Conservation (phyloP, 2,113 vertebrate species). For the Cavia aperea region DNA sequence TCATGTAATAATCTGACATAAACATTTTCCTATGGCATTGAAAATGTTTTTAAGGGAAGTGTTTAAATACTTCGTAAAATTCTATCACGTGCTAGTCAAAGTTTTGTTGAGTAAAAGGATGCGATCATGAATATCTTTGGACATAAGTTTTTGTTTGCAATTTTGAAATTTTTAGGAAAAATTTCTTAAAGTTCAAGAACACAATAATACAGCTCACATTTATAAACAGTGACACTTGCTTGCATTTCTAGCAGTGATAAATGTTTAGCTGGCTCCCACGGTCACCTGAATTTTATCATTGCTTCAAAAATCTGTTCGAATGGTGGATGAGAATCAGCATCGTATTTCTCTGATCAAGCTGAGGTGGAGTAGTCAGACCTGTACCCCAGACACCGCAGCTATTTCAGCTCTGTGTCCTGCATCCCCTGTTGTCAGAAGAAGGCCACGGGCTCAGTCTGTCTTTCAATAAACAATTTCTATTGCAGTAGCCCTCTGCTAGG, state of each 20-base stretch:
- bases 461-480: background rate
- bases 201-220: background rate
- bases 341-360: background rate
- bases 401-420: background rate
- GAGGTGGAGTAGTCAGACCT: background rate
- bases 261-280: background rate
- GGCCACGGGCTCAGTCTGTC: background rate
- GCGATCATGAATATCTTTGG: background rate
- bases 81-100: background rate
- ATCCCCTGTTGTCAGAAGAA: background rate
- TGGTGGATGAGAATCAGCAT: background rate
- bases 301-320: background rate
- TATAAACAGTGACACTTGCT: background rate
- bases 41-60: background rate
- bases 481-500: background rate
- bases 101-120: background rate
- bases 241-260: background rate
- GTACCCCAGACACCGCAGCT: background rate
- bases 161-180: constrained; percentile 17
- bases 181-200: background rate
- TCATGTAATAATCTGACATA: background rate
- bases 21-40: background rate
- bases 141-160: background rate
- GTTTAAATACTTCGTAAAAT: constrained; percentile 7
- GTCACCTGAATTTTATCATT: background rate